Evolutionary conservation across 2,797 vertebrate genomes (phyloP), one percentile per base, ranked within the genome.

Genomic region (Xiphophorus birchmanni): DNA sequence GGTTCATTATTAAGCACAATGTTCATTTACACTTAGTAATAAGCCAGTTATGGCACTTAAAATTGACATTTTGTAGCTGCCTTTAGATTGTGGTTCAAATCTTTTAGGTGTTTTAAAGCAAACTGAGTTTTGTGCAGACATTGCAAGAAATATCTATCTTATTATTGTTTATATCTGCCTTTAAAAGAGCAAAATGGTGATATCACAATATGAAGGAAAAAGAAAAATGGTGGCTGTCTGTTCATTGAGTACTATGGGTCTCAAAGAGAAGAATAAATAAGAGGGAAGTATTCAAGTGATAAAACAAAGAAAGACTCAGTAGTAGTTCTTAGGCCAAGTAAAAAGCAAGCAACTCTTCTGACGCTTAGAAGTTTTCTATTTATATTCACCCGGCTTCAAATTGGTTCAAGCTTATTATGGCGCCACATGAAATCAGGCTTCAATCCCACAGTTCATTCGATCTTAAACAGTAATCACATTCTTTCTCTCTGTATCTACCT

Each of bases 401-500:
- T 21, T 67, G 35, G 63, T 44, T 71, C 11, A 47, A 17, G 13
- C 47, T 72, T 47, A 72, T 72, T 47, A 45, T 8, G 42, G 40
- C n/a, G 69, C 69, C 26, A 5, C 21, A 23, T 40, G 21, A 69
- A 40, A 9, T 40, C 65, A 10, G 13, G 69, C 29, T 72, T 29
- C 45, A 29, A 29, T 29, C 17, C 69, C 44, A 29, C 42, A 18
- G 69, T 47, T 44, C 67, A 44, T 76, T 54, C 40, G 47, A 69
- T 69, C 40, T 37, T 10, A 21, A 58, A 0, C 47, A n/a, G 21
- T 67, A 23, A 80, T 72, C 69, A 29, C 12, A 2, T 44, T 65
- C 45, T 17, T 72, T 81, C 91, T 93, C 73, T 63, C 67, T 78
- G 90, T n/a, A 48, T 78, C 92, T 80, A 89, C 90, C 80, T 93